A percentile compares a stretch with the other conserved stretches of the same genome.
Evolutionary conservation across 1,140 invertebrate species (phyloP).

Genomic region (Trialeurodes vaporariorum): DNA sequence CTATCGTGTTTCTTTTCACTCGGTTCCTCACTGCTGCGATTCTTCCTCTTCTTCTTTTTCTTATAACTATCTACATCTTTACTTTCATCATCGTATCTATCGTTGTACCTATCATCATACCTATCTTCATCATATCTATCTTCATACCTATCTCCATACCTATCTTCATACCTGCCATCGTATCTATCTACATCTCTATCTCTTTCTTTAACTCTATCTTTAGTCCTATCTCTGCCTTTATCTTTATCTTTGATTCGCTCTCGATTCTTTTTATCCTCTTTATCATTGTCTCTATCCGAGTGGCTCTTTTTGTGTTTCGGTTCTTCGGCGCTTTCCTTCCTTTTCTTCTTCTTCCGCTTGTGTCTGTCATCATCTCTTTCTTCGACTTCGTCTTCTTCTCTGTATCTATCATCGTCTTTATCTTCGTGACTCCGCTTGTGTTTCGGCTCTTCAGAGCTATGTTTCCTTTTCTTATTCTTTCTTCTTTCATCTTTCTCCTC

Average conservation of each 20-base stretch:
- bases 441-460: not conserved
- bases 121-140: conserved; percentile 16
- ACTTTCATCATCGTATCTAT: conserved; percentile 14
- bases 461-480: not conserved
- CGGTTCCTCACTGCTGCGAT: conserved; percentile 13
- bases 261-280: conserved; percentile 2
- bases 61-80: conserved; percentile 15
- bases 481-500: not conserved
- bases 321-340: not conserved
- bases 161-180: conserved; percentile 8
- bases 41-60: conserved; percentile 8
- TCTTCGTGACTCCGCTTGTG: not conserved
- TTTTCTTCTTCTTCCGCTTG: not conserved
- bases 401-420: not conserved
- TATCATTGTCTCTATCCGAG: conserved; percentile 1
- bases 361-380: not conserved
- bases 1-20: conserved; percentile 3
- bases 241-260: conserved; percentile 4
- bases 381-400: not conserved
- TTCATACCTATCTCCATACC: conserved; percentile 10
- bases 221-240: too few relatives aligned
- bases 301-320: conserved; percentile 8
- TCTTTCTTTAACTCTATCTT: not conserved
- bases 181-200: not conserved
- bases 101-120: conserved; percentile 7